Conservation (phyloP, 2,113 vertebrate species). For the Actinemys pallida region DNA sequence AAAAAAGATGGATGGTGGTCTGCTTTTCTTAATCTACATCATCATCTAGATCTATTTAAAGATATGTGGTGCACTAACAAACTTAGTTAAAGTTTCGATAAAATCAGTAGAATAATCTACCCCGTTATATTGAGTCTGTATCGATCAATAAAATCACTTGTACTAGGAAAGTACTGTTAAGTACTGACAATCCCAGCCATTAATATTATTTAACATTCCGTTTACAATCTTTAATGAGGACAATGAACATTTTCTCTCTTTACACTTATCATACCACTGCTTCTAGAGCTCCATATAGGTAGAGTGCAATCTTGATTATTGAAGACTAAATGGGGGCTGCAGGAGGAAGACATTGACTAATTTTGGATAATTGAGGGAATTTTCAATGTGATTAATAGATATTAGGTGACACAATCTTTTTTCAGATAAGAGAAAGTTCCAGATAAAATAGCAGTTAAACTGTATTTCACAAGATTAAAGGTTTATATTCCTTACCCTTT, state of each 20-base stretch:
- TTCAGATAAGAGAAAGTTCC: not conserved
- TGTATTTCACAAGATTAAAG: slow-evolving; percentile 8
- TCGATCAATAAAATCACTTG: slow-evolving; percentile 98
- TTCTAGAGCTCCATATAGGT: slow-evolving; percentile 37
- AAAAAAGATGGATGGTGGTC: slow-evolving; percentile 96
- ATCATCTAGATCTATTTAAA: slow-evolving; percentile 99
- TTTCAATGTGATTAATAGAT: slow-evolving; percentile 57
- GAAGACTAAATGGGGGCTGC: slow-evolving; percentile 27
- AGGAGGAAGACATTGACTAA: slow-evolving; percentile 44
- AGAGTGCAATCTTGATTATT: slow-evolving; percentile 43
- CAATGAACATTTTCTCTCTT: slow-evolving; percentile 86
- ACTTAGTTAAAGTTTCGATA: slow-evolving; percentile 98
- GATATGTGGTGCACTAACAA: slow-evolving; percentile 95
- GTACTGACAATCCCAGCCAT: slow-evolving; percentile 94
- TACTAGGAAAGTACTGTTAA: slow-evolving; percentile 90
- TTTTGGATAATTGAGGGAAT: slow-evolving; percentile 50
- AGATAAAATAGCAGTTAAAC: slow-evolving; percentile 50
- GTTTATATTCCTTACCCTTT: not conserved
- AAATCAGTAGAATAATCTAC: slow-evolving; percentile 96
- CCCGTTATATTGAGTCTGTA: slow-evolving; percentile 85
- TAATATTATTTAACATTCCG: slow-evolving; percentile 99
- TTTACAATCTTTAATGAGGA: slow-evolving; percentile 93
- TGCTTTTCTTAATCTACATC: slow-evolving; percentile 98
- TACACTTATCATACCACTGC: slow-evolving; percentile 65
- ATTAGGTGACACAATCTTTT: not conserved